Conservation (phyloP, 53 echinoderm and acorn worm genomes). For the Temnopleurus reevesii region DNA sequence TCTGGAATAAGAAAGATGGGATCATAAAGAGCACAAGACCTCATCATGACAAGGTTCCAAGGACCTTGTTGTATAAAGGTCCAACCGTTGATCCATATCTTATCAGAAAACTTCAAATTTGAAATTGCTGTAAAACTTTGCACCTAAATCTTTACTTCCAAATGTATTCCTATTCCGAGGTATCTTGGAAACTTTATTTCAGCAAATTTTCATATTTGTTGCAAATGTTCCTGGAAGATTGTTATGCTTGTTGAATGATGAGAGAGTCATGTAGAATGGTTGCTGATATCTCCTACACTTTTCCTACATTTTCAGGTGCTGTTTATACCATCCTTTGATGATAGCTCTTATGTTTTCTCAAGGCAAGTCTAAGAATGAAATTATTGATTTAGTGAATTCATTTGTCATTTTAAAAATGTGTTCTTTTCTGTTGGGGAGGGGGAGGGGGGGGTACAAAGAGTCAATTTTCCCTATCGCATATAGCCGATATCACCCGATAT, state of each 20-base stretch:
- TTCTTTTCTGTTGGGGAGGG: background rate
- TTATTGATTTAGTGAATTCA: background rate
- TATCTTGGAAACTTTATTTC: too few relatives aligned
- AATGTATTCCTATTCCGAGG: too few relatives aligned
- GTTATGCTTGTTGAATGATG: background rate
- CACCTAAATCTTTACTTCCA: too few relatives aligned
- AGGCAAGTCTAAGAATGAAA: slow-evolving; percentile 38
- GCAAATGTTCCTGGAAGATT: background rate
- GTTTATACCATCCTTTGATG: background rate
- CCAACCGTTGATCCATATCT: too few relatives aligned
- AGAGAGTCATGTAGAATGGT: background rate
- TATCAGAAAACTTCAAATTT: too few relatives aligned
- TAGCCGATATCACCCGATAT: too few relatives aligned
- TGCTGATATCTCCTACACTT: background rate
- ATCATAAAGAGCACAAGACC: too few relatives aligned
- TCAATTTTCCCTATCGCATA: background rate
- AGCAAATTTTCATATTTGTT: too few relatives aligned
- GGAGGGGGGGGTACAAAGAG: background rate
- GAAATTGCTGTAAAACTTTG: too few relatives aligned
- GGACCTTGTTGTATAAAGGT: too few relatives aligned
- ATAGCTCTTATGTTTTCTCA: background rate
- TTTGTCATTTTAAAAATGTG: background rate
- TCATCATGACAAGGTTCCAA: too few relatives aligned
- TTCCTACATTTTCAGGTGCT: slow-evolving; percentile 50
- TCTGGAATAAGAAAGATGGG: too few relatives aligned